Conservation (phyloP, 2,888 invertebrate genomes). For the Kryphioiulus occultus region DNA sequence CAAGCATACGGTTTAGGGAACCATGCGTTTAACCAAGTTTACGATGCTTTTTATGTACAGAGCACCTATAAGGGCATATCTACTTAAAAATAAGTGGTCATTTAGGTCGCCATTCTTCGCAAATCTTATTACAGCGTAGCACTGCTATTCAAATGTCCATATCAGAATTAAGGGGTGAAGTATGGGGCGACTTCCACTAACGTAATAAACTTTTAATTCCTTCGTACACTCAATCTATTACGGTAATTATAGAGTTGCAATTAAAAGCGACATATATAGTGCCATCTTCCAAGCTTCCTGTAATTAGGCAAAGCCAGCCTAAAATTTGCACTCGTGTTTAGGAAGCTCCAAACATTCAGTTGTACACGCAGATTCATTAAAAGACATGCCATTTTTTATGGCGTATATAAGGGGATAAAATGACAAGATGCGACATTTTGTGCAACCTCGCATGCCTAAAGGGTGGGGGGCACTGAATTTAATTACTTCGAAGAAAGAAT, state of each 20-base stretch:
- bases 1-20: not conserved
- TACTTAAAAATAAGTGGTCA: not conserved
- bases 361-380: not conserved
- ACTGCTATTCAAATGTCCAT: not conserved
- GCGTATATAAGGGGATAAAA: not conserved
- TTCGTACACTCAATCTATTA: constrained; percentile 2
- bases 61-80: not conserved
- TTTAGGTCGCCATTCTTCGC: not conserved
- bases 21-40: not conserved
- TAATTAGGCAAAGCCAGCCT: not conserved
- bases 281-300: not conserved
- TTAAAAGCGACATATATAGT: not conserved
- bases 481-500: constrained; percentile 20
- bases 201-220: constrained; percentile 19
- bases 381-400: constrained; percentile 1
- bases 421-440: not conserved
- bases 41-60: not conserved
- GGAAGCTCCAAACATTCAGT: constrained; percentile 1
- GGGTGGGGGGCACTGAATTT: not conserved
- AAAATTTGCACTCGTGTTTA: constrained; percentile 20
- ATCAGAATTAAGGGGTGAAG: not conserved
- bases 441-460: not conserved
- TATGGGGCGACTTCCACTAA: not conserved
- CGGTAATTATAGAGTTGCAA: constrained; percentile 16
- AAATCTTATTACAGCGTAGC: not conserved